Conservation (phyloP, 2,888 invertebrate genomes). For the Drosophila acutilabella region DNA sequence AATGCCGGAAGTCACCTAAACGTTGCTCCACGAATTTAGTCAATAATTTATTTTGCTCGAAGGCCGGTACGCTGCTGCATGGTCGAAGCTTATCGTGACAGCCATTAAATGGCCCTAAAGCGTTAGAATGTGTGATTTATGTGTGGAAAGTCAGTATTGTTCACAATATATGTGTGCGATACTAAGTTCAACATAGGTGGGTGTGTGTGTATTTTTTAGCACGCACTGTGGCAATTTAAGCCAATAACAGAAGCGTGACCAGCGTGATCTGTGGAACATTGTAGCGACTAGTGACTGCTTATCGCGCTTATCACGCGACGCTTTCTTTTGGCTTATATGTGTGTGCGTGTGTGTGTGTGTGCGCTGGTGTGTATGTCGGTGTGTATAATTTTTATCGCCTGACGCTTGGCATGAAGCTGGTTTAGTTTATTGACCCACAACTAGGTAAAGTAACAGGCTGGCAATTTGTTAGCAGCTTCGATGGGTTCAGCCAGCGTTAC, state of each 20-base stretch:
- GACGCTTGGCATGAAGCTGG: constrained; percentile 25
- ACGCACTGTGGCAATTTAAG: constrained; percentile 43
- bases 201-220: constrained; percentile 62
- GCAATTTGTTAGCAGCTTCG: constrained; percentile 54
- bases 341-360: too few species aligned
- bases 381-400: constrained; percentile 65
- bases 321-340: constrained; percentile 18
- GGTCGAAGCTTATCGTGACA: constrained; percentile 68
- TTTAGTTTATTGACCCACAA: constrained; percentile 72
- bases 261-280: constrained; percentile 18
- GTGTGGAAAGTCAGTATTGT: constrained; percentile 12
- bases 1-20: constrained; percentile 15
- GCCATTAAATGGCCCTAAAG: constrained; percentile 74
- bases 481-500: constrained; percentile 38
- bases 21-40: constrained; percentile 54
- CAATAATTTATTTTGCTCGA: constrained; percentile 71
- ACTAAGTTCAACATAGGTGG: constrained; percentile 27
- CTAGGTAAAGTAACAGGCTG: constrained; percentile 63
- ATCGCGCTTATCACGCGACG: constrained; percentile 74
- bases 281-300: constrained; percentile 37
- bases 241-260: constrained; percentile 50
- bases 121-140: constrained; percentile 68
- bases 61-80: constrained; percentile 13
- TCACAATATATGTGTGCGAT: neutral
- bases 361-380: constrained; percentile 38